Conservation (phyloP, 2,113 vertebrate genomes). For the Rana temporaria region DNA sequence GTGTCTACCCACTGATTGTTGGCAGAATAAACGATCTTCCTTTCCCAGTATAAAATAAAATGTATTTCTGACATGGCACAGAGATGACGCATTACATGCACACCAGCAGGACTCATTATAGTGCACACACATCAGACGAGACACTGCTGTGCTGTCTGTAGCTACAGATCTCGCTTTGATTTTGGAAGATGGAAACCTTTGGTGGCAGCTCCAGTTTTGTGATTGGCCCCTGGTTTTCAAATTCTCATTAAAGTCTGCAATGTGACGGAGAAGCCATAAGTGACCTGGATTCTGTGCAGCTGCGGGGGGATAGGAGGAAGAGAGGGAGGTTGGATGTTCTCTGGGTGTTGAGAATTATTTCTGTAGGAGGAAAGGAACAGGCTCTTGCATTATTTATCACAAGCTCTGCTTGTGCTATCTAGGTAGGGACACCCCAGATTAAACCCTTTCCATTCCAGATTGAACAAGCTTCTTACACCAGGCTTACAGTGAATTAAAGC, state of each 20-base stretch:
- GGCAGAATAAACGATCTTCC: background rate
- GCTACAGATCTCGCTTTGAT: background rate
- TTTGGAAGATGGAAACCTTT: background rate
- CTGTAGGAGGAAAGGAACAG: background rate
- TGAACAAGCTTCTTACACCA: background rate
- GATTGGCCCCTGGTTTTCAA: background rate
- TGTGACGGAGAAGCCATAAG: constrained; percentile 23
- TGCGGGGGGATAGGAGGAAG: background rate
- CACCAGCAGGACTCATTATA: background rate
- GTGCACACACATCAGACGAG: background rate
- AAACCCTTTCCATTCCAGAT: background rate
- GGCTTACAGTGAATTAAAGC: background rate
- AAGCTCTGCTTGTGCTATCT: background rate
- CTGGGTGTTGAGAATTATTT: background rate
- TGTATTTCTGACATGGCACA: too few species aligned
- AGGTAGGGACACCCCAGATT: background rate
- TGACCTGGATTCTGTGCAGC: constrained; percentile 47
- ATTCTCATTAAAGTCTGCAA: constrained; percentile 15
- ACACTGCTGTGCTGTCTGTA: background rate
- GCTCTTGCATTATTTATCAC: constrained; percentile 39
- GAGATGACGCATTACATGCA: background rate
- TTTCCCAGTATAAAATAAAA: background rate
- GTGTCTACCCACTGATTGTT: background rate
- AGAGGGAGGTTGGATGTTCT: background rate
- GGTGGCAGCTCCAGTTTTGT: background rate